A percentile compares a stretch with the other conserved stretches of the same genome.
phyloP scores from a whole-genome alignment of 1,140 invertebrate genomes.

The Epicauta chinensis region DNA sequence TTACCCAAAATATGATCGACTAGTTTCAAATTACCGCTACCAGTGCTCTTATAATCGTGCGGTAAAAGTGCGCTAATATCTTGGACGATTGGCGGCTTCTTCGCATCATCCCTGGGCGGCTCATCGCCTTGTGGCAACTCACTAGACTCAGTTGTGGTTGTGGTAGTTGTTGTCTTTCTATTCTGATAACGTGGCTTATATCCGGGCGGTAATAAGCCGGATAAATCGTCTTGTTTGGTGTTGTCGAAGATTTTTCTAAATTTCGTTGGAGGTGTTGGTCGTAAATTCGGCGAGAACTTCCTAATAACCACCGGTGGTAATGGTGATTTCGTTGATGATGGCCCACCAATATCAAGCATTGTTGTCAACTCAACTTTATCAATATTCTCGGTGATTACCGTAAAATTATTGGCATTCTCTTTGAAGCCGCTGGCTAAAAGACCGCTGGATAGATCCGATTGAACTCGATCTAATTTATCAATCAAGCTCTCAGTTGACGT shows the following conservation, averaged over 20 bases:
- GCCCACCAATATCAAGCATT: conserved; percentile 18
- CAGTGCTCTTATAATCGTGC: conserved; percentile 53
- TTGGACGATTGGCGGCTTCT: conserved; percentile 48
- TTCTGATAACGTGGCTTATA: conserved; percentile 48
- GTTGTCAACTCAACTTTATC: conserved; percentile 41
- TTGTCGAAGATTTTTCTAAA: conserved; percentile 47
- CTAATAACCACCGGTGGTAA: conserved; percentile 51
- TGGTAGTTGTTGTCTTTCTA: conserved; percentile 18
- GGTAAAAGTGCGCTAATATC: conserved; percentile 59
- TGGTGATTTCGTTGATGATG: conserved; percentile 39
- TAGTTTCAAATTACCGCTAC: conserved; percentile 26
- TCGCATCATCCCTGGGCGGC: conserved; percentile 29
- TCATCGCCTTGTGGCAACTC: conserved; percentile 29
- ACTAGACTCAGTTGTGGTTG: conserved; percentile 5
- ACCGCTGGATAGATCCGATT: conserved; percentile 72
- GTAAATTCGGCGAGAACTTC: conserved; percentile 56
- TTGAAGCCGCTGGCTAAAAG: conserved; percentile 58
- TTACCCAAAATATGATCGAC: conserved; percentile 23
- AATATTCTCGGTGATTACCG: conserved; percentile 52
- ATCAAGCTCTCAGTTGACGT: conserved; percentile 74
- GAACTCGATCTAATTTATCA: conserved; percentile 74
- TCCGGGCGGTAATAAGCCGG: conserved; percentile 54
- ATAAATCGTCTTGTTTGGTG: conserved; percentile 54
- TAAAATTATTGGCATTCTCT: conserved; percentile 50
- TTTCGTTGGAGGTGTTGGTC: conserved; percentile 45